Evolutionary conservation across 2,797 vertebrate genomes (phyloP), one percentile per base, ranked within the genome.

Genomic region (Ctenochaetus hawaiiensis): DNA sequence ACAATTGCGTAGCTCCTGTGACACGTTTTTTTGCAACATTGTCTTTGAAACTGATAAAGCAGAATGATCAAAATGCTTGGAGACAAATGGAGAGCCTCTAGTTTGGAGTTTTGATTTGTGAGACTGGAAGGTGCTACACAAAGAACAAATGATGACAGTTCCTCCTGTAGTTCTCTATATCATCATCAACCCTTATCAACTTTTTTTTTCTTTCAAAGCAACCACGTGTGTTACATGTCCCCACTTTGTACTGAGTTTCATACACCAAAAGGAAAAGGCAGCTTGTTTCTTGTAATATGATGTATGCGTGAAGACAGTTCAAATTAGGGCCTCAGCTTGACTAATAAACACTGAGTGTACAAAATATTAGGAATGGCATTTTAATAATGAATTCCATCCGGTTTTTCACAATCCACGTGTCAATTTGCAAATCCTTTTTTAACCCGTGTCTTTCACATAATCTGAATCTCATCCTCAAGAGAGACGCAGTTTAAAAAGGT

Each of bases 71-170:
- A 92, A 93, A 88, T 90, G 82, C 75, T 79, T 41, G 61, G 81
- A 90, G 89, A 92, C 87, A 91, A 90, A 93, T 77, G 69, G 83
- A 90, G 89, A 91, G 90, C 87, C 83, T 86, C 85, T 77, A 81
- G 86, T 92, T 90, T 91, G 77, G 84, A 89, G 87, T 91, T 92
- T 91, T 90, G 91, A 92, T 94, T 91, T 89, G 86, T 34, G 60
- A 86, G 89, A 92, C 84, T 88, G 86, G 72, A 91, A 89, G 93
- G 83, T 85, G 88, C 87, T 60, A 67, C 76, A 79, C 71, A 83
- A 84, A 91, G 83, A 86, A 92, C 72, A 89, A 86, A 85, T 81
- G 80, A 80, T 84, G 90, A 89, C 88, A 88, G 84, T 67, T 88
- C 73, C 77, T 18, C 72, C 81, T 81, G 85, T 85, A 80, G 81